A percentile compares a stretch with the other conserved stretches of the same genome.
phyloP scores from a whole-genome alignment of 2,888 invertebrate species.

The Dasysyrphus tricinctus region DNA sequence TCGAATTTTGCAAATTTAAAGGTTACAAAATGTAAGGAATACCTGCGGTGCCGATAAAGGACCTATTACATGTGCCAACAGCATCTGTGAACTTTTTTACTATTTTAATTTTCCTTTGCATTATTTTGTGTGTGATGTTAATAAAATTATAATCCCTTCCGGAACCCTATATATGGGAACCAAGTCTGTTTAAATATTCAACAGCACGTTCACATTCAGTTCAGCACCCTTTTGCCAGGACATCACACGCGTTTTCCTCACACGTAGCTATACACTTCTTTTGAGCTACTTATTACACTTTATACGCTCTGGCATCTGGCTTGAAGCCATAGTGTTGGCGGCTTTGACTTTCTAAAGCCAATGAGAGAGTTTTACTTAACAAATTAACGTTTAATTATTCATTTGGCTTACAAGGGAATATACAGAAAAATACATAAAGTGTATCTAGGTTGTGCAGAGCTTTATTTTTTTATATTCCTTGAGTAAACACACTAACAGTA shows the following conservation, averaged over 20 bases:
- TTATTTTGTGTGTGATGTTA: slow-evolving; percentile 33
- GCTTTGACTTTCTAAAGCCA: slow-evolving; percentile 25
- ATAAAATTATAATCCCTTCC: slow-evolving; percentile 57
- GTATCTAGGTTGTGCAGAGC: slow-evolving; percentile 9
- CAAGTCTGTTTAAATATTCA: slow-evolving; percentile 56
- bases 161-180: slow-evolving; percentile 36
- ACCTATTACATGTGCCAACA: neutral
- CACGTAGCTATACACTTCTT: slow-evolving; percentile 1
- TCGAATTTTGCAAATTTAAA: too few relatives aligned
- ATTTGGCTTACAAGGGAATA: slow-evolving; percentile 1
- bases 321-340: slow-evolving; percentile 16
- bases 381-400: slow-evolving; percentile 55
- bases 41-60: neutral
- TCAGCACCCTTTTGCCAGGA: slow-evolving; percentile 46
- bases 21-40: too few relatives aligned
- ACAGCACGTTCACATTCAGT: slow-evolving; percentile 58
- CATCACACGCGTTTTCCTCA: slow-evolving; percentile 25
- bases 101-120: neutral
- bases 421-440: neutral
- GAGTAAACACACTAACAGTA: slow-evolving; percentile 14
- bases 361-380: slow-evolving; percentile 25
- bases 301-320: neutral
- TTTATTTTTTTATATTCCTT: slow-evolving; percentile 33
- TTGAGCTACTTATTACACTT: slow-evolving; percentile 24
- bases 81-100: neutral